Evolutionary conservation across 2,113 vertebrate species (phyloP), one percentile per base, ranked within the genome.

Genomic region (Phyllostomus hastatus): DNA sequence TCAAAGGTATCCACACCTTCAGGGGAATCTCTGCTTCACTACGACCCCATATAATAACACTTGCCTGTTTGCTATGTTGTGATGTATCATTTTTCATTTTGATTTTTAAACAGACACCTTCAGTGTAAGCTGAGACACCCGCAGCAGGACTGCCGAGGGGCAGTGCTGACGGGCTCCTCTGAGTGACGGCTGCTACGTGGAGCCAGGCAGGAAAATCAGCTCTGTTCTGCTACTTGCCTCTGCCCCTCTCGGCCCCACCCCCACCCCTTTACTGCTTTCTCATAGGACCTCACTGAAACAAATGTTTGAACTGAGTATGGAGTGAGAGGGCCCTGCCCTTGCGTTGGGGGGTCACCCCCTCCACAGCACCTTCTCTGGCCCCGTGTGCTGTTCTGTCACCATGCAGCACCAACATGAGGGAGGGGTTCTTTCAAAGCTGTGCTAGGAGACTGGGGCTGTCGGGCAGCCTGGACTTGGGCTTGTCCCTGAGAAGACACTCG

Each of bases 161-260:
- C 61, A 2, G 54, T 33, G 20, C 20, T 14, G 22, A 59, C 12
- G 0, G 0, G 10, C n/a, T 16, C 24, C 15, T 22, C 3, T 2
- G 64, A 38, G 57, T 7, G 57, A 16, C 10, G 12, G 52, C 87
- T 10, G 52, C 43, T 22, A n/a, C 0, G 4, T 12, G 9, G 64
- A 15, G 48, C 38, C 48, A 41, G 10, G 16, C 24, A 70, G 46
- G 17, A 19, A 50, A 33, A 20, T 64, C 35, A 43, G 33, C 3
- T 26, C 22, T 0, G 59, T 26, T 52, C 26, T 20, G 15, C 12
- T 24, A 26, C 9, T 33, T 4, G 33, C 28, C 28, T 28, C 16
- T 41, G 16, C 19, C 41, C 41, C 14, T 11, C 10, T 50, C 19
- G 5, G 48, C 19, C 26, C 41, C 14, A 2, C 10, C 17, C 38